Evolutionary conservation across 1,140 invertebrate genomes (phyloP).

Genomic region (Magallana angulata): DNA sequence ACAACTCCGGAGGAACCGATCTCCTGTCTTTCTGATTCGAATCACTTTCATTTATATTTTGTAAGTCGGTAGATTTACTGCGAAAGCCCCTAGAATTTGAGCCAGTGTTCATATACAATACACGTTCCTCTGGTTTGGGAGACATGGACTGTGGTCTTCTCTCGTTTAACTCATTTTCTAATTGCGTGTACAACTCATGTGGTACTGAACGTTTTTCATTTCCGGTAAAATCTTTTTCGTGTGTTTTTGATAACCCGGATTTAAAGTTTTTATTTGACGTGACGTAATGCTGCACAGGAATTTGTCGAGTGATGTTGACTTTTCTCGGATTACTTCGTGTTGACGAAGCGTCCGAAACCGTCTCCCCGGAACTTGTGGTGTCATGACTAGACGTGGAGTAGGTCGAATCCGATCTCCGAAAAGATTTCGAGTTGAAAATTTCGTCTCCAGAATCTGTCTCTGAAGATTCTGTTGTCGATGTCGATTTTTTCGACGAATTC

Average conservation of each 20-base stretch:
- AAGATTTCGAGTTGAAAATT: constrained; percentile 42
- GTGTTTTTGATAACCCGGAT: constrained; percentile 48
- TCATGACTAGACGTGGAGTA: constrained; percentile 59
- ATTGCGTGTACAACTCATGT: constrained; percentile 49
- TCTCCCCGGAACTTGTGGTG: constrained; percentile 54
- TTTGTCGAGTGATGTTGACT: constrained; percentile 5
- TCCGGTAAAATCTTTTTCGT: constrained; percentile 50
- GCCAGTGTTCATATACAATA: background rate
- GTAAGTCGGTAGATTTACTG: constrained; percentile 41
- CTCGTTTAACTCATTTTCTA: constrained; percentile 20
- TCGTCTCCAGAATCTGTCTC: constrained; percentile 49
- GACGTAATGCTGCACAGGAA: constrained; percentile 27
- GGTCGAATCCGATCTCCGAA: constrained; percentile 53
- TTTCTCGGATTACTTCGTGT: constrained; percentile 40
- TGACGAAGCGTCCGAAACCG: constrained; percentile 47
- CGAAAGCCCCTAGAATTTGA: constrained; percentile 43
- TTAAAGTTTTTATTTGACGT: constrained; percentile 45
- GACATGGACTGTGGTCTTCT: constrained; percentile 48
- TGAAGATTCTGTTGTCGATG: constrained; percentile 17
- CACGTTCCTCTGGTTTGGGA: constrained; percentile 21
- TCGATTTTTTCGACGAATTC: constrained; percentile 26
- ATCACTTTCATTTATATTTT: background rate
- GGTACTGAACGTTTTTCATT: constrained; percentile 56
- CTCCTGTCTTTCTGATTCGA: background rate
- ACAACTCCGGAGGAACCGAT: background rate